phyloP scores from a whole-genome alignment of 1,140 invertebrate genomes.

The Scaptomyza hsui region DNA sequence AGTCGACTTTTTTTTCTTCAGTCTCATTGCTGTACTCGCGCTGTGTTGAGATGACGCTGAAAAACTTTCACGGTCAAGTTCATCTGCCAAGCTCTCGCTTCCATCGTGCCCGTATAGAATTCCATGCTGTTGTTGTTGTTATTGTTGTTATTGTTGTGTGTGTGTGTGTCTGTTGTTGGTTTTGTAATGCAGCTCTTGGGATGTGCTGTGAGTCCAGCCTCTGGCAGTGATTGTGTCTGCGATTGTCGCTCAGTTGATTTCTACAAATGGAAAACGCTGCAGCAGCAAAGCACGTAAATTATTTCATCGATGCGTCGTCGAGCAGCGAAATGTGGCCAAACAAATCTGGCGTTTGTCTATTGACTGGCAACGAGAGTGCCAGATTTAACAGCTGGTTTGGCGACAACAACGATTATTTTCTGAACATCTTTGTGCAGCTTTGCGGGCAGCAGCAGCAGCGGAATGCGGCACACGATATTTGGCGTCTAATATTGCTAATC shows the following conservation, averaged over 20 bases:
- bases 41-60: constrained; percentile 40
- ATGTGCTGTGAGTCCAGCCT: constrained; percentile 35
- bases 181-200: constrained; percentile 56
- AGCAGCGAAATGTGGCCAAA: constrained; percentile 52
- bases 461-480: constrained; percentile 47
- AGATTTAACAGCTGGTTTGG: constrained; percentile 36
- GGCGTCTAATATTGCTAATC: constrained; percentile 56
- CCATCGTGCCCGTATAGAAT: constrained; percentile 43
- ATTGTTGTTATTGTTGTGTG: constrained; percentile 16
- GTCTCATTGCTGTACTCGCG: not conserved
- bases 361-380: constrained; percentile 50
- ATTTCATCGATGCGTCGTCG: constrained; percentile 1
- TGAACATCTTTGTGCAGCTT: constrained; percentile 54
- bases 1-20: constrained; percentile 52
- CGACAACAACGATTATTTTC: constrained; percentile 44
- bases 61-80: constrained; percentile 82
- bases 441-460: constrained; percentile 32
- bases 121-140: constrained; percentile 33
- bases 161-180: constrained; percentile 31
- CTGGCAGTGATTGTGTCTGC: constrained; percentile 20
- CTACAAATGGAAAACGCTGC: constrained; percentile 48
- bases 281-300: constrained; percentile 14
- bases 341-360: constrained; percentile 48
- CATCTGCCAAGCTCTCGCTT: constrained; percentile 50
- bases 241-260: constrained; percentile 49